Conservation (phyloP, 2,113 vertebrate genomes). For the Prolemur simus region DNA sequence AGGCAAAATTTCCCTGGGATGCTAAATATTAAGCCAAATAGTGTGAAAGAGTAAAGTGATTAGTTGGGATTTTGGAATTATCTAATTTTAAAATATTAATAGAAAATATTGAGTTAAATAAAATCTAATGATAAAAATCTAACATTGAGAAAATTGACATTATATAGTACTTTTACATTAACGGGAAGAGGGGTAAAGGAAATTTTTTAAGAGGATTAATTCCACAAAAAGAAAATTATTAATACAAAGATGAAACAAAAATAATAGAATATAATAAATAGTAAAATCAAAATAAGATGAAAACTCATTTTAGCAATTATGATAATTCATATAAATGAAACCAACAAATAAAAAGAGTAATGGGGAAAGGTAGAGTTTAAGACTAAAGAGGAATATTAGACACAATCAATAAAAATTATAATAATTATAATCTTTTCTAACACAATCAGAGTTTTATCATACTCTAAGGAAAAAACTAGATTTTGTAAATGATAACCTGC, state of each 20-base stretch:
- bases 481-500: background rate
- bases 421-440: background rate
- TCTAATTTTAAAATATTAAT: background rate
- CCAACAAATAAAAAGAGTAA: background rate
- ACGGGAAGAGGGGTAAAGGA: background rate
- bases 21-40: background rate
- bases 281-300: background rate
- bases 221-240: background rate
- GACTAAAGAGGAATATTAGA: background rate
- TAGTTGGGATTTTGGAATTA: background rate
- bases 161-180: background rate
- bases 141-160: background rate
- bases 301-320: background rate
- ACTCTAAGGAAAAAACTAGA: background rate
- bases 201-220: background rate
- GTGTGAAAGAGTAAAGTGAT: background rate
- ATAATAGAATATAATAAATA: background rate
- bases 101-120: background rate
- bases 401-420: background rate
- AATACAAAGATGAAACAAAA: background rate
- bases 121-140: background rate
- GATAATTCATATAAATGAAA: background rate
- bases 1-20: background rate
- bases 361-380: background rate
- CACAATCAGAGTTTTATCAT: background rate